Base-by-base conservation (phyloP, 92 coral and sea anemone species). In the Phymanthus crucifer region DNA sequence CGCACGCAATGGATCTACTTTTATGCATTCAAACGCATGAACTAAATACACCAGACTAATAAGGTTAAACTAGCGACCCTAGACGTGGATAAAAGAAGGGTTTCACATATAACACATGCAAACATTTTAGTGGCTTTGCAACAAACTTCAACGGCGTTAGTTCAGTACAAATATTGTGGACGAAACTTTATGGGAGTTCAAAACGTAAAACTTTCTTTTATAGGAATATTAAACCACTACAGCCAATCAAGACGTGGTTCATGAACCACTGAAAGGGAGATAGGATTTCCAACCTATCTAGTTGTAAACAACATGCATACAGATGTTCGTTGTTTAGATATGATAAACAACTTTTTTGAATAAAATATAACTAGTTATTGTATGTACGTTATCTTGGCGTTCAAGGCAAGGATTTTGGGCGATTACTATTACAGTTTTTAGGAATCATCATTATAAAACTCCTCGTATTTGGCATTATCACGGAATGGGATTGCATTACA, bases 21-120 rank as follows among this genome's bases (percentile, higher is more conserved):
- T 7, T 18, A 61, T 29, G 10, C 29, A 61, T 27, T 61, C 34
- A 61, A 61, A 61, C 34, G 68, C 68, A 33, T 26, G 68, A 61
- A 61, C 34, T 61, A 61, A 61, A 6, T 61, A 61, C 14, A 61
- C 68, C 36, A 61, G 68, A 61, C 68, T 61, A 61, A 61, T 61
- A 61, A 61, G 68, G 68, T 61, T 61, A 61, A 27, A 33, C 11
- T 24, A 61, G 68, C 68, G 68, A 61, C 32, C 68, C 68, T 34
- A 61, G 68, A 61, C 68, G 68, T 61, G 68, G 29, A 61, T 24
- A 54, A 54, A 54, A 27, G 34, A 34, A 61, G 68, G n/a, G 68
- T 6, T 61, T 61, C 36, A 61, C 29, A 29, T 61, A 61, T 61
- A 61, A 34, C 34, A 61, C 16, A 61, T 27, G 32, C 68, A 27